Conservation (phyloP, 2,113 vertebrate genomes). For the Erpornis zantholeuca region DNA sequence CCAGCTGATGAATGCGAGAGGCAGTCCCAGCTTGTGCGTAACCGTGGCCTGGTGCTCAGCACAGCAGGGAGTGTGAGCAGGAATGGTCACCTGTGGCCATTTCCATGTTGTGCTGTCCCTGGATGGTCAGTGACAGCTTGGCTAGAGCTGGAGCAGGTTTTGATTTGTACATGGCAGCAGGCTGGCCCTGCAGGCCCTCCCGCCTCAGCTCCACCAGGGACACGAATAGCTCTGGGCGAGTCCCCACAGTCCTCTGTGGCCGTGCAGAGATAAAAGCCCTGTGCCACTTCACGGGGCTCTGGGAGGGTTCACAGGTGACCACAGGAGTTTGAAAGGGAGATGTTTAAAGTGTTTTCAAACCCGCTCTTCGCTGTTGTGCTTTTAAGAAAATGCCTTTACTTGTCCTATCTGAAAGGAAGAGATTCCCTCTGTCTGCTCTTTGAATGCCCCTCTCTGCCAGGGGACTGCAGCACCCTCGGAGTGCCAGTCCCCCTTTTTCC, state of each 20-base stretch:
- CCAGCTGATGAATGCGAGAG: not conserved
- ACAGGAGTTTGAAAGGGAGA: not conserved
- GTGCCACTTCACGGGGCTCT: not conserved
- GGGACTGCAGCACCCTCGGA: not conserved
- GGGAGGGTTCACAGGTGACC: not conserved
- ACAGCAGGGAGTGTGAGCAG: not conserved
- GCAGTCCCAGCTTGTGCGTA: not conserved
- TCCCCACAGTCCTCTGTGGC: not conserved
- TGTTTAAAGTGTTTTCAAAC: not conserved
- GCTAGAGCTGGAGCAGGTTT: not conserved
- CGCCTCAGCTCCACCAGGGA: not conserved
- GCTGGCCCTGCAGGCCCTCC: not conserved
- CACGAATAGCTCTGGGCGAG: not conserved
- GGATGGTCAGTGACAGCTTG: not conserved
- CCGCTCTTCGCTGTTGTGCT: not conserved
- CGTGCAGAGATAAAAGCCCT: not conserved
- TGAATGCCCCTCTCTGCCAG: not conserved
- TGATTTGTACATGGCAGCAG: not conserved
- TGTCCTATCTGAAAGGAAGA: not conserved
- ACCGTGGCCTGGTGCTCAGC: not conserved
- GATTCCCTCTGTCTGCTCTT: not conserved
- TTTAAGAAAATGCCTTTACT: not conserved
- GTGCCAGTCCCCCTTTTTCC: not conserved
- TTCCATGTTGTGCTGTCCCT: not conserved
- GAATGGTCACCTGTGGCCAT: not conserved